These are phyloP conservation scores for Microctonus aethiopoides DNA, from an alignment of 2,888 invertebrate species.

Conservation along the genomic window DNA sequence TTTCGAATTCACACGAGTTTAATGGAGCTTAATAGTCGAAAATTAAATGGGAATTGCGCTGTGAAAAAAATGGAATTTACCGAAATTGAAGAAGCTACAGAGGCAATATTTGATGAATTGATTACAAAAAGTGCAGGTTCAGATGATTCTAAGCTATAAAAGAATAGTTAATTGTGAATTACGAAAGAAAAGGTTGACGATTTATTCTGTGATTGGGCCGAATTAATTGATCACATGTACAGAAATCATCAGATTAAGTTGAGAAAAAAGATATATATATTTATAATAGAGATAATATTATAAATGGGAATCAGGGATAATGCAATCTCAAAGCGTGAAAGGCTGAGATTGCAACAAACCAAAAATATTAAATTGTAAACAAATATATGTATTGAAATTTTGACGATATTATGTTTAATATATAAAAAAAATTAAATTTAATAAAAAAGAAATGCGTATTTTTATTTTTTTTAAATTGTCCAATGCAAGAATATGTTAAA, in stretches of 20 bases:
- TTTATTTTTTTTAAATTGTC: background rate
- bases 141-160: background rate
- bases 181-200: background rate
- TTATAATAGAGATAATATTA: background rate
- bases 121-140: constrained; percentile 6
- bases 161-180: background rate
- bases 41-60: constrained; percentile 35
- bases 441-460: background rate
- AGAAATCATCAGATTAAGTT: background rate
- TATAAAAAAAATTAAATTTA: background rate
- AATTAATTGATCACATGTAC: background rate
- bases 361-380: background rate
- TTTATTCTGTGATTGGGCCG: background rate
- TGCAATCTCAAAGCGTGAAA: background rate
- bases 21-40: constrained; percentile 66
- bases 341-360: background rate
- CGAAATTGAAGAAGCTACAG: constrained; percentile 38
- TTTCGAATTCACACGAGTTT: constrained; percentile 87
- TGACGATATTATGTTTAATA: background rate
- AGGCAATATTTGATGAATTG: constrained; percentile 39
- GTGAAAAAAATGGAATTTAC: background rate
- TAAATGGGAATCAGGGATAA: background rate
- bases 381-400: background rate
- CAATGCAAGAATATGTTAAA: background rate
- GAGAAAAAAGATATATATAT: background rate